Base-by-base conservation (phyloP, 1,140 invertebrate species). In the Camponotus pennsylvanicus region DNA sequence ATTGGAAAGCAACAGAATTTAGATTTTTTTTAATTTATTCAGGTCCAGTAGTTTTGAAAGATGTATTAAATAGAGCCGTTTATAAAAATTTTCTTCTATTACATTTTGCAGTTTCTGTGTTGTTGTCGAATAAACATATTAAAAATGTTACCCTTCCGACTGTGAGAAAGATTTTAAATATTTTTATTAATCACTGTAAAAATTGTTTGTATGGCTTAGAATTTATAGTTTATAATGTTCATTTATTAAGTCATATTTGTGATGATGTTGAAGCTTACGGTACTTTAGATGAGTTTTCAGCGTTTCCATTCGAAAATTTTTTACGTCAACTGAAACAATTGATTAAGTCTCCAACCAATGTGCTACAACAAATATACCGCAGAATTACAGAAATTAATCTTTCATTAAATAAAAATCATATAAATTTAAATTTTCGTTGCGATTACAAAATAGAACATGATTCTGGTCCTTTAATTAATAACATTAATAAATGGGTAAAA, bases 131-230 rank as follows among this genome's bases (percentile, higher is more conserved):
- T n/a, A n/a, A n/a, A n/a, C 1, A 63, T 63, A 63, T 63, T 32
- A 32, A 63, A 63, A 63, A 63, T 63, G 15, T 63, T 63, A 63
- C 3, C 27, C 27, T 63, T 32, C 13, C 3, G 8, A 32, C 4
- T 63, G 32, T 63, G 11, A 63, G 18, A 32, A 11, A 64, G 13
- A 34, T 64, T 64, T 64, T 32, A 64, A 4, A 64, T 64, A 5
- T 13, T 64, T 64, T 37, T 34, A 64, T 64, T 64, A 64, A 64
- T 64, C 6, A 64, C 27, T 64, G 61, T 21, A 64, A 34, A 64
- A 18, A 34, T 34, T 15, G 0, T 64, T 64, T 64, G 6, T 64
- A 37, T 64, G 27, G 27, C 37, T 64, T 64, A 8, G 32, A 64
- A 34, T 64, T 64, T 64, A 37, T 64, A 34, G 32, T 37, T 34